Conservation (phyloP, 2,888 invertebrate genomes). For the Nephrotoma appendiculata region DNA sequence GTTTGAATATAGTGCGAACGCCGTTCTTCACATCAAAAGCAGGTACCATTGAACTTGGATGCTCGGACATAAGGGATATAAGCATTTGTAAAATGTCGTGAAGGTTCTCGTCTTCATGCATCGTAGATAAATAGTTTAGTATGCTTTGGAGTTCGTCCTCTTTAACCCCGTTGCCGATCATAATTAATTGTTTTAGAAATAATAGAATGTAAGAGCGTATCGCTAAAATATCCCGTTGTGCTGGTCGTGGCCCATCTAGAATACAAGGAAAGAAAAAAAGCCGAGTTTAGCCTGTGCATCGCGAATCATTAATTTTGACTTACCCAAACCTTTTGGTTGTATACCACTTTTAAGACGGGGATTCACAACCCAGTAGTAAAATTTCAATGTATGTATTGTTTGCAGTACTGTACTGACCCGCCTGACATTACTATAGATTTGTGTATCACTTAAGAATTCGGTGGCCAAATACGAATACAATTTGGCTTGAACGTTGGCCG, state of each 20-base stretch:
- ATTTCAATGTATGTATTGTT: slow-evolving; percentile 96
- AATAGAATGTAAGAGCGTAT: slow-evolving; percentile 90
- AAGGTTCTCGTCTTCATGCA: slow-evolving; percentile 97
- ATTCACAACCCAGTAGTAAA: slow-evolving; percentile 98
- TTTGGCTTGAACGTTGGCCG: slow-evolving; percentile 85
- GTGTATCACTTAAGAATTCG: slow-evolving; percentile 95
- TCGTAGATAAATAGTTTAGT: slow-evolving; percentile 93
- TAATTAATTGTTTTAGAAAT: slow-evolving; percentile 90
- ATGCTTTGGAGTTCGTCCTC: slow-evolving; percentile 98
- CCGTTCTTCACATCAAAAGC: slow-evolving; percentile 97
- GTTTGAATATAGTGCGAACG: slow-evolving; percentile 90
- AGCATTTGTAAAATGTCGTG: slow-evolving; percentile 96
- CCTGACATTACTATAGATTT: slow-evolving; percentile 92
- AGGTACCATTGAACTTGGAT: slow-evolving; percentile 97
- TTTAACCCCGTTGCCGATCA: slow-evolving; percentile 93
- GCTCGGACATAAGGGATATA: slow-evolving; percentile 94
- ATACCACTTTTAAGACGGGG: slow-evolving; percentile 91
- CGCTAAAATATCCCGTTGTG: slow-evolving; percentile 84
- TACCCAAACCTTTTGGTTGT: slow-evolving; percentile 87
- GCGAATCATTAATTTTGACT: slow-evolving; percentile 24
- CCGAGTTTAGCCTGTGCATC: not conserved
- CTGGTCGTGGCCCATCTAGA: slow-evolving; percentile 83
- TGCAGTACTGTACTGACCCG: slow-evolving; percentile 95
- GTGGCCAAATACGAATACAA: slow-evolving; percentile 96
- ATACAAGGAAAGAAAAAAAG: not conserved